phyloP scores from a whole-genome alignment of 1,140 invertebrate genomes.

The Hestina assimilis region DNA sequence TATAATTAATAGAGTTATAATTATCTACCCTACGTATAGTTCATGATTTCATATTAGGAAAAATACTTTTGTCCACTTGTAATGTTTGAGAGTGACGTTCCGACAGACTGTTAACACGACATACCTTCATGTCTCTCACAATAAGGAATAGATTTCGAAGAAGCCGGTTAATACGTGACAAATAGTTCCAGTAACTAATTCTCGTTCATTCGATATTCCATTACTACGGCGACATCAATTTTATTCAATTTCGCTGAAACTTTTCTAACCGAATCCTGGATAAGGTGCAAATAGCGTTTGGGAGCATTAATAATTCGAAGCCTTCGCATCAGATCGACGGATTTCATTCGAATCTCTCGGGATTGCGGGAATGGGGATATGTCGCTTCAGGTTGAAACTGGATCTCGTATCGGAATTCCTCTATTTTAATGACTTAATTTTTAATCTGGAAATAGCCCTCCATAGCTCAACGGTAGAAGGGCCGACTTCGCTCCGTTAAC shows the following conservation, averaged over 20 bases:
- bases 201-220: slow-evolving; percentile 19
- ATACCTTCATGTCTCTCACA: too few species aligned
- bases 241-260: slow-evolving; percentile 33
- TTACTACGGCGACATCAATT: slow-evolving; percentile 35
- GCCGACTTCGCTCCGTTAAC: too few species aligned
- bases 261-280: slow-evolving; percentile 33
- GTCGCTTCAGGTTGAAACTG: slow-evolving; percentile 4
- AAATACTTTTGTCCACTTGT: too few species aligned
- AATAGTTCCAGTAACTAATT: slow-evolving; percentile 8
- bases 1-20: too few species aligned
- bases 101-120: too few species aligned
- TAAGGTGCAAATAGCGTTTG: slow-evolving; percentile 45
- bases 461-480: too few species aligned
- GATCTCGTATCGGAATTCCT: neutral
- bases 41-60: too few species aligned
- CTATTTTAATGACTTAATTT: too few species aligned
- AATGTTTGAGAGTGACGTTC: too few species aligned
- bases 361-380: slow-evolving; percentile 26
- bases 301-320: slow-evolving; percentile 50
- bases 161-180: neutral
- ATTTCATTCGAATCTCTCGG: slow-evolving; percentile 39
- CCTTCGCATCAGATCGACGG: slow-evolving; percentile 38
- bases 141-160: too few species aligned
- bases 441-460: too few species aligned
- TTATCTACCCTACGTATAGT: too few species aligned